Evolutionary conservation across 2,113 vertebrate species (phyloP).

Genomic region (Zootoca vivipara): DNA sequence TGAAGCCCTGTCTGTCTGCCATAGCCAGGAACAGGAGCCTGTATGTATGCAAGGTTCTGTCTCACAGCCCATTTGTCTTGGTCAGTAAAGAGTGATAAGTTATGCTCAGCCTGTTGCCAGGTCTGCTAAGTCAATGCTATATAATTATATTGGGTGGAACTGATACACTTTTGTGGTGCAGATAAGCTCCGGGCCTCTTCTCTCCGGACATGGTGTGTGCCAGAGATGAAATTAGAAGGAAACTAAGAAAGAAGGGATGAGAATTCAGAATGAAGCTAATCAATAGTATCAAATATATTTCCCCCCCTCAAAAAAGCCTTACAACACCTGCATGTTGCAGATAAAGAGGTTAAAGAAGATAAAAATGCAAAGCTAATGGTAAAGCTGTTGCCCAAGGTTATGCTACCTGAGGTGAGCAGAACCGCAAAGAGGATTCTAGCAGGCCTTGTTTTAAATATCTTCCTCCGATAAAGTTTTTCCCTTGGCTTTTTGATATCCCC

Average conservation of each 20-base stretch:
- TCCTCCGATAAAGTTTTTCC: neutral
- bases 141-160: neutral
- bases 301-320: neutral
- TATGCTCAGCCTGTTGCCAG: neutral
- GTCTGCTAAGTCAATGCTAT: neutral
- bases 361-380: neutral
- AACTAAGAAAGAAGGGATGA: neutral
- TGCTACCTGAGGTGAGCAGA: neutral
- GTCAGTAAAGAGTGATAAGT: neutral
- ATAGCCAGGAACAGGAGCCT: neutral
- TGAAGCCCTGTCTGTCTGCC: neutral
- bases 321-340: neutral
- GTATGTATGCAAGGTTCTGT: neutral
- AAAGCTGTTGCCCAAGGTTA: conserved; percentile 16
- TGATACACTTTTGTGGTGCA: conserved; percentile 7
- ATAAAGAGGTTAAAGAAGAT: conserved; percentile 17
- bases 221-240: neutral
- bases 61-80: neutral
- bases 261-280: neutral
- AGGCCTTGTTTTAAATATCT: neutral
- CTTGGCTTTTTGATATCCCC: neutral
- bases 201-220: neutral
- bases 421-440: too few species aligned
- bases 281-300: neutral
- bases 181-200: neutral